Evolutionary conservation across 2,797 vertebrate species (phyloP).

Genomic region (Sebastes ruberrimus): DNA sequence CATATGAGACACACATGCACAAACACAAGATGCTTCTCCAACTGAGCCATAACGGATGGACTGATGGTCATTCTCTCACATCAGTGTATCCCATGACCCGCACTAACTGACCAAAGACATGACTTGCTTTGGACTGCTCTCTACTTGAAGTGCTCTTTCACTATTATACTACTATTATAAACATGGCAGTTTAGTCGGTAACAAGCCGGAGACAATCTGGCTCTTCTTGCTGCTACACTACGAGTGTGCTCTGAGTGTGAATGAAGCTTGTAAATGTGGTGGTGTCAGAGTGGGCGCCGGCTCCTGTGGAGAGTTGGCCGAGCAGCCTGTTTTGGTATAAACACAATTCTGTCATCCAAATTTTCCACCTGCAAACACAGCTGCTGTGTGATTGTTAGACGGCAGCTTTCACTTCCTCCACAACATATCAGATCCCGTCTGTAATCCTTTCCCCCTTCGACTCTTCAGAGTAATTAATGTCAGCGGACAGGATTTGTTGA

Average conservation of each 20-base stretch:
- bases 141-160: background rate
- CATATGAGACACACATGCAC: background rate
- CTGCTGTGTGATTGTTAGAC: background rate
- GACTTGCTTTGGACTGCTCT: background rate
- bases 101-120: background rate
- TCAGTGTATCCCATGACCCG: conserved; percentile 3
- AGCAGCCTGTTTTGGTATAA: conserved; percentile 24
- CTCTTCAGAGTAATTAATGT: background rate
- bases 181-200: background rate
- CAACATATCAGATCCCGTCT: background rate
- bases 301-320: conserved; percentile 21
- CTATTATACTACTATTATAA: background rate
- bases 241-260: conserved; percentile 32
- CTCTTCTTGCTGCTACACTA: background rate
- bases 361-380: conserved; percentile 15
- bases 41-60: background rate
- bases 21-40: conserved; percentile 20
- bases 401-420: background rate
- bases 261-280: conserved; percentile 20
- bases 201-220: background rate
- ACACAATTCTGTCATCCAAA: conserved; percentile 10
- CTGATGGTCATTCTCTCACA: background rate
- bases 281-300: background rate
- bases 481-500: background rate
- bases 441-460: background rate